These are phyloP conservation scores for Geococcyx californianus DNA, from an alignment of 2,113 vertebrate species.

Conservation along the genomic window DNA sequence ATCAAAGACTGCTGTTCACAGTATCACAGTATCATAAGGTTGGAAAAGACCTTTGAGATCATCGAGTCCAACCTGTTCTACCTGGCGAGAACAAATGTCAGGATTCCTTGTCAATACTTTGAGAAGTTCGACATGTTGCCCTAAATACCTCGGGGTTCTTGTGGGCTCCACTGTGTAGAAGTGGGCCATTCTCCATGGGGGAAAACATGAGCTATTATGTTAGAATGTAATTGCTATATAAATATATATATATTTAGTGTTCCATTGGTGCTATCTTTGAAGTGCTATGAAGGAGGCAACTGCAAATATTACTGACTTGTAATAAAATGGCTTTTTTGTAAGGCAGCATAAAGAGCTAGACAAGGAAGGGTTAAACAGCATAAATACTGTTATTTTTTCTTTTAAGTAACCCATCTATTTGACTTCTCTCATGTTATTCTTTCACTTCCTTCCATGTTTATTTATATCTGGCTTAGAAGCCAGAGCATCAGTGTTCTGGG, in stretches of 20 bases:
- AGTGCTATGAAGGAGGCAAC: not conserved
- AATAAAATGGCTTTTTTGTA: not conserved
- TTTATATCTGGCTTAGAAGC: slow-evolving; percentile 40
- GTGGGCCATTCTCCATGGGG: rapidly evolving
- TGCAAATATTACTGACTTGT: not conserved
- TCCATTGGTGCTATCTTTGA: not conserved
- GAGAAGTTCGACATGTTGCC: not conserved
- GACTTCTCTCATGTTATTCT: not conserved
- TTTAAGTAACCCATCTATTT: not conserved
- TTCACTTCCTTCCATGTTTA: slow-evolving; percentile 31
- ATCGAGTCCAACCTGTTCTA: no score
- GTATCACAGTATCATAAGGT: no score
- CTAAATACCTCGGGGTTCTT: not conserved
- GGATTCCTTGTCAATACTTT: not conserved
- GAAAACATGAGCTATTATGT: not conserved
- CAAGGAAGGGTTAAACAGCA: slow-evolving; percentile 4
- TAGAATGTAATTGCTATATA: not conserved
- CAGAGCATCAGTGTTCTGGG: slow-evolving; percentile 15
- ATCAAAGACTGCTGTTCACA: not conserved
- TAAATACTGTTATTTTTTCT: slow-evolving; percentile 10
- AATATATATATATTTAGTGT: not conserved
- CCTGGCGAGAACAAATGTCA: not conserved
- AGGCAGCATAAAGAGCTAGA: not conserved
- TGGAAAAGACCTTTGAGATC: no score
- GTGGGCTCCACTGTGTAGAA: not conserved